Conservation (phyloP, 2,113 vertebrate species). For the Petromus typicus region DNA sequence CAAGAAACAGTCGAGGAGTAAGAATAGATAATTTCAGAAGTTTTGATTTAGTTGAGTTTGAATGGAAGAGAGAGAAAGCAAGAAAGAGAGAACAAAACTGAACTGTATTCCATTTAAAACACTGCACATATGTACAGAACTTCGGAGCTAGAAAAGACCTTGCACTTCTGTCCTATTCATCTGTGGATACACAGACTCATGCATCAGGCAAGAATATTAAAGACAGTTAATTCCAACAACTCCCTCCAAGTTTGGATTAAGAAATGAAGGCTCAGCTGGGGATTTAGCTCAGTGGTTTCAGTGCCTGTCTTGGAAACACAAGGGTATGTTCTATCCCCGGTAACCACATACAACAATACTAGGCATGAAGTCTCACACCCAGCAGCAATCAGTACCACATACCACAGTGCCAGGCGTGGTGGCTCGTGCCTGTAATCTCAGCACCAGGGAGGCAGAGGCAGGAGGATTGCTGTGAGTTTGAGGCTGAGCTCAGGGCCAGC, state of each 20-base stretch:
- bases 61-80: background rate
- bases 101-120: constrained; percentile 31
- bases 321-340: too few species aligned
- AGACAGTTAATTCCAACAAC: background rate
- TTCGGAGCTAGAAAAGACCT: constrained; percentile 24
- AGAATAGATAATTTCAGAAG: constrained; percentile 1
- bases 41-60: constrained; percentile 33
- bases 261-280: background rate
- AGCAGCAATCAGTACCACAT: too few species aligned
- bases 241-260: background rate
- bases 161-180: background rate
- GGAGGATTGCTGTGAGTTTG: too few species aligned
- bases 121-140: background rate
- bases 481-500: too few species aligned
- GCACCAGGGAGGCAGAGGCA: too few species aligned
- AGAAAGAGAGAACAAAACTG: background rate
- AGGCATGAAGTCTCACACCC: too few species aligned
- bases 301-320: too few species aligned
- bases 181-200: background rate
- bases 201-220: constrained; percentile 8
- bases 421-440: too few species aligned
- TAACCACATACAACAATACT: too few species aligned
- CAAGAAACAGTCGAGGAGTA: background rate
- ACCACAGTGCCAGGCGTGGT: too few species aligned
- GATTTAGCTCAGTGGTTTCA: too few species aligned